Base-by-base conservation (phyloP, 2,797 vertebrate genomes). In the Semaprochilodus insignis region DNA sequence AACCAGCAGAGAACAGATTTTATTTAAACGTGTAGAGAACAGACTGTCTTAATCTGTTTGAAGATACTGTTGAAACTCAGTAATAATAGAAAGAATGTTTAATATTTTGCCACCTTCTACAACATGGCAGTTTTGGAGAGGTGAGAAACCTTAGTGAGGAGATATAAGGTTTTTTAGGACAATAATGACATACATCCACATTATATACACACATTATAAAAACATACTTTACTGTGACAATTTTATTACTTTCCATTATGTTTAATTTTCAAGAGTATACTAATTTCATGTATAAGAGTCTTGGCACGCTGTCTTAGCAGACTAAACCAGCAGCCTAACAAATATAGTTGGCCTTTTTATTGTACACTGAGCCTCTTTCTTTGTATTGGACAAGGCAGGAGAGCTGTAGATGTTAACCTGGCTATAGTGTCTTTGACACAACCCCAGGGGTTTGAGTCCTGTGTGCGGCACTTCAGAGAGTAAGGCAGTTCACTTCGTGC, bases 401-500 rank as follows among this genome's bases (percentile, higher is more conserved):
- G 44, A n/a, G 2, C 23, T 78, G 34, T 55, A 67, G 67, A 73
- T 60, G 60, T 72, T 77, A n/a, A 62, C 80, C 66, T 51, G 52
- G 51, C 63, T 70, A 11, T 60, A 70, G 54, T 36, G 21, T 59
- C 71, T 51, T 13, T 71, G 66, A 77, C 55, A 71, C 36, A 55
- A 27, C 36, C 65, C 15, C 15, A 71, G 21, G 65, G 66, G 25
- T 36, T 82, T 44, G 25, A 57, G 17, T 25, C 16, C 21, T 66
- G 40, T 65, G 14, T 71, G 62, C 48, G 36, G 55, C 31, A 82
- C 55, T 60, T 76, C 40, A 70, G 25, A 80, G 66, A 80, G 27
- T 17, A 67, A 25, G 52, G 36, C 25, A 81, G 60, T 60, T 52
- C 70, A 34, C 63, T 82, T 67, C 34, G 14, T 72, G 84, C 36